phyloP scores from a whole-genome alignment of 2,113 vertebrate genomes.

The Andinoacara biseriatus region DNA sequence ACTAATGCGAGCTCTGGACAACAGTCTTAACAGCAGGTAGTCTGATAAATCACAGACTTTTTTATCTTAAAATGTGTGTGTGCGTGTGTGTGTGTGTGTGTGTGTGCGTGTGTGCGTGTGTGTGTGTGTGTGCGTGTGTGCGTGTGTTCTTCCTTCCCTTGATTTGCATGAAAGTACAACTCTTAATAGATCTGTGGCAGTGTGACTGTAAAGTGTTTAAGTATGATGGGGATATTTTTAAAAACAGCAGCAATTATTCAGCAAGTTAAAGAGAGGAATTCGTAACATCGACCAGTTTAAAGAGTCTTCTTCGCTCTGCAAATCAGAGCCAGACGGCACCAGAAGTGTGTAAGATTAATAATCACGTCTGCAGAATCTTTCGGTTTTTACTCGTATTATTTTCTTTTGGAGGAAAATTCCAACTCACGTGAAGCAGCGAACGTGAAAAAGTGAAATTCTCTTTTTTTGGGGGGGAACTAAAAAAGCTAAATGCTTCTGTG shows the following conservation, averaged over 20 bases:
- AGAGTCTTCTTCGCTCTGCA: neutral
- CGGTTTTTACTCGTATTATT: neutral
- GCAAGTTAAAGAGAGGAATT: conserved; percentile 6
- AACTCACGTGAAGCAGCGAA: neutral
- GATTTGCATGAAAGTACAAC: neutral
- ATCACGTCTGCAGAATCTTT: neutral
- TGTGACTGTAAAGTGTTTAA: neutral
- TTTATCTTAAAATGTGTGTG: conserved; percentile 7
- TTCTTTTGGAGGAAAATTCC: neutral
- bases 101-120: too few relatives aligned
- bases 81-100: neutral
- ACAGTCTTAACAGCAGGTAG: conserved; percentile 44
- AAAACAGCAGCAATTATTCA: conserved; percentile 16
- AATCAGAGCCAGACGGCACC: neutral
- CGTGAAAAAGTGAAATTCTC: neutral
- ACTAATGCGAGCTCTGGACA: conserved; percentile 56
- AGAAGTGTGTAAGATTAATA: neutral
- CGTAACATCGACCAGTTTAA: neutral
- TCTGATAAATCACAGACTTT: conserved; percentile 24
- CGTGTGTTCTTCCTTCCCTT: neutral
- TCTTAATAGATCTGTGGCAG: neutral
- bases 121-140: too few relatives aligned
- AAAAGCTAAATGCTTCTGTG: neutral
- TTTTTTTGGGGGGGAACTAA: neutral
- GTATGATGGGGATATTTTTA: neutral